A percentile compares a stretch with the other conserved stretches of the same genome.
Evolutionary conservation across 1,140 invertebrate species (phyloP).

Genomic region (Chironomus tepperi): DNA sequence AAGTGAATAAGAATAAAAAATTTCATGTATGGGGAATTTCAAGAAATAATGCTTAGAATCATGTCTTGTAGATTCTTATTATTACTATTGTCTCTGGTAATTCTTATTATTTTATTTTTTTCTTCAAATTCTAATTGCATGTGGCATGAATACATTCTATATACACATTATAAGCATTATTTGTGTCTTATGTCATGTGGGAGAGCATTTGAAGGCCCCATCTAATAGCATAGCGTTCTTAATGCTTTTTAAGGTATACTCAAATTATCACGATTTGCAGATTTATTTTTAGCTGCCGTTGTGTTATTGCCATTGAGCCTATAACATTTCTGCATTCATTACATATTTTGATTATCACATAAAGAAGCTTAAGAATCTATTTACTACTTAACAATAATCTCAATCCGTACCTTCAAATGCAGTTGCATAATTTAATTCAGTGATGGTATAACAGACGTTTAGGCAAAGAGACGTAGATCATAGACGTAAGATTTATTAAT

Average conservation of each 20-base stretch:
- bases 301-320: no score
- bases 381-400: no score
- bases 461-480: no score
- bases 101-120: background rate
- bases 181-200: background rate
- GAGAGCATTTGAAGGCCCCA: background rate
- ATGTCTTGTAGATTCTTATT: conserved; percentile 4
- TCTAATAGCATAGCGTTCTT: background rate
- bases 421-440: no score
- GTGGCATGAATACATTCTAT: background rate
- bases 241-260: background rate
- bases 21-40: background rate
- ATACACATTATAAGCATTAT: background rate
- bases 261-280: conserved; percentile 7
- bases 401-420: no score
- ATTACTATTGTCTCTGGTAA: background rate
- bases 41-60: background rate
- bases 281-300: background rate
- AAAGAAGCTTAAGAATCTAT: no score
- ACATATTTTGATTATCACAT: no score
- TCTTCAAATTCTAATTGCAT: conserved; percentile 13
- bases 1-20: no score
- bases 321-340: no score
- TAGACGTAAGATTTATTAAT: no score
- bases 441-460: no score